Conservation (phyloP, 2,113 vertebrate species). For the Carlito syrichta region DNA sequence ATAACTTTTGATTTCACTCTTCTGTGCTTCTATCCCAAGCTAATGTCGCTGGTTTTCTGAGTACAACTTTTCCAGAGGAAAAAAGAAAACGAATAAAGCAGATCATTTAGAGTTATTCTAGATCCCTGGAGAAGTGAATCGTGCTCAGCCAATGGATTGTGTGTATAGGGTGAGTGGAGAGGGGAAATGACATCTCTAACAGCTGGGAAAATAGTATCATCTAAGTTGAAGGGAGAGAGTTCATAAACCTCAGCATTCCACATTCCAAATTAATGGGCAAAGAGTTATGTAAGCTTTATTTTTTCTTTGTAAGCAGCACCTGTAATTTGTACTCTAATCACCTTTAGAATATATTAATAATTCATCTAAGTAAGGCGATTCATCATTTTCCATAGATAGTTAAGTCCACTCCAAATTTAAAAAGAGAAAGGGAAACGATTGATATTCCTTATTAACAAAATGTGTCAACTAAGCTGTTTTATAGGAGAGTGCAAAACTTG, state of each 20-base stretch:
- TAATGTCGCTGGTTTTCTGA: background rate
- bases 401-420: slow-evolving; percentile 3
- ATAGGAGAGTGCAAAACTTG: background rate
- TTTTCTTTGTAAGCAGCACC: background rate
- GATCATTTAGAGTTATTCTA: background rate
- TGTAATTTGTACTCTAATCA: background rate
- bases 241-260: background rate
- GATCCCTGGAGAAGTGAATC: background rate
- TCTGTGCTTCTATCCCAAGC: fast-evolving
- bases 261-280: background rate
- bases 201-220: background rate
- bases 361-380: background rate
- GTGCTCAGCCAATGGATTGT: background rate
- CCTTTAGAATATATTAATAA: slow-evolving; percentile 2
- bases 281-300: background rate
- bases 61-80: background rate
- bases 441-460: background rate
- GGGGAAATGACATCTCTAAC: background rate
- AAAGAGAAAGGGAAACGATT: background rate
- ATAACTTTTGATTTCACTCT: background rate
- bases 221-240: background rate
- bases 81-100: background rate
- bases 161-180: background rate
- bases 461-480: background rate
- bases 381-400: background rate